These are phyloP conservation scores for Calosoma granatense DNA, from an alignment of 1,140 invertebrate species.

Conservation along the genomic window DNA sequence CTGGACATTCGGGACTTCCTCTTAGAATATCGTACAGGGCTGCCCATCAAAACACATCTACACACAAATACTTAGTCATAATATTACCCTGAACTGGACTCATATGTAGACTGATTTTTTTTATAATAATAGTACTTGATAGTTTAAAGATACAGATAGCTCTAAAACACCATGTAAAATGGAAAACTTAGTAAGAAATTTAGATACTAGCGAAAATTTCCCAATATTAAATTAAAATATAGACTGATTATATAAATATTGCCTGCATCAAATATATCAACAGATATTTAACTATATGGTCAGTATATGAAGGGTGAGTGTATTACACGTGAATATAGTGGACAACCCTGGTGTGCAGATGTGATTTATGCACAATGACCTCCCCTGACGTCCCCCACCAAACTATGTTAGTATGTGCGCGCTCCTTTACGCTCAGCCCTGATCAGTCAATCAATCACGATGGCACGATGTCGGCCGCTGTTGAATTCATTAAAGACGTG, in stretches of 20 bases:
- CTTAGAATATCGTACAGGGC: background rate
- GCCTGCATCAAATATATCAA: too few species aligned
- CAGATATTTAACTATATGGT: background rate
- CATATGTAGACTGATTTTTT: too few species aligned
- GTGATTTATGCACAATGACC: background rate
- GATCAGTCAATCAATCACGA: conserved; percentile 7
- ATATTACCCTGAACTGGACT: too few species aligned
- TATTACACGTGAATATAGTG: background rate
- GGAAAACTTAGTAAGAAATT: too few species aligned
- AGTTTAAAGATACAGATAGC: too few species aligned
- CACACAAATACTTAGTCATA: too few species aligned
- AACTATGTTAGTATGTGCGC: background rate
- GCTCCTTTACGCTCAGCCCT: background rate
- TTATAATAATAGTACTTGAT: too few species aligned
- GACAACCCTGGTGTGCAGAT: background rate
- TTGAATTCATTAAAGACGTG: background rate
- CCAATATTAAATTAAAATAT: too few species aligned
- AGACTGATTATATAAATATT: too few species aligned
- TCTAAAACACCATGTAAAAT: too few species aligned
- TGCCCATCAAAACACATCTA: too few species aligned
- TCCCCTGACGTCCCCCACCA: background rate
- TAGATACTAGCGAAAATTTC: too few species aligned
- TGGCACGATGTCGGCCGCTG: background rate
- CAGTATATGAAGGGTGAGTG: background rate
- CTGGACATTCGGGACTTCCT: background rate